A percentile compares a stretch with the other conserved stretches of the same genome.
These are phyloP conservation scores for Drosophila guanche DNA, from an alignment of 1,140 invertebrate genomes.

Conservation along the genomic window DNA sequence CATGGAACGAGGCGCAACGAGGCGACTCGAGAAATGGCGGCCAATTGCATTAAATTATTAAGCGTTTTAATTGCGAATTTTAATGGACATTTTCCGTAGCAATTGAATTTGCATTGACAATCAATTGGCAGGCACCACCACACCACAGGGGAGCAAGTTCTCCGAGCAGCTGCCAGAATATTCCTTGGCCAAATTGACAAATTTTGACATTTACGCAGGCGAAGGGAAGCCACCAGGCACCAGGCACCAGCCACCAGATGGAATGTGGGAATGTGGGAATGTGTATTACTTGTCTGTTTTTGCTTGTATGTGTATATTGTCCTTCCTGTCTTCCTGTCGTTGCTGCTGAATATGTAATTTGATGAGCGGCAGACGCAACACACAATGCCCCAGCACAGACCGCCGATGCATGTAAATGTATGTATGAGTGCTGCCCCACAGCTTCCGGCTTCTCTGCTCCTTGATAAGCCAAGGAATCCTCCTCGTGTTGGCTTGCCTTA, in stretches of 20 bases:
- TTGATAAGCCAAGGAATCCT: conserved; percentile 73
- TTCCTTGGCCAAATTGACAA: conserved; percentile 10
- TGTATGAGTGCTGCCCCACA: conserved; percentile 76
- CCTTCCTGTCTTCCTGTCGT: conserved; percentile 13
- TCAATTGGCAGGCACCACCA: conserved; percentile 6
- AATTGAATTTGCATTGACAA: conserved; percentile 59
- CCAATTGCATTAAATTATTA: conserved; percentile 78
- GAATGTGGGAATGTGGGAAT: conserved; percentile 24
- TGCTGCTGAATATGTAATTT: conserved; percentile 72
- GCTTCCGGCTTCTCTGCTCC: conserved; percentile 70
- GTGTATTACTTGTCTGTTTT: conserved; percentile 32
- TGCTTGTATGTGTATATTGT: conserved; percentile 4
- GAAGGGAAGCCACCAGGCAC: not conserved
- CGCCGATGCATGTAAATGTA: conserved; percentile 68
- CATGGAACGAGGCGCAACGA: not conserved
- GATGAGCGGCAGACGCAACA: conserved; percentile 58
- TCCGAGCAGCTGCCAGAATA: too few species aligned
- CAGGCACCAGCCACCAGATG: too few species aligned
- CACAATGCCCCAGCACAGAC: conserved; percentile 46
- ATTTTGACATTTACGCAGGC: conserved; percentile 13
- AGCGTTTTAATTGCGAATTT: conserved; percentile 73
- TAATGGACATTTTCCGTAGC: conserved; percentile 66
- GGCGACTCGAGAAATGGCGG: conserved; percentile 59
- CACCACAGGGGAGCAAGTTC: not conserved
- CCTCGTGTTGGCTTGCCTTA: conserved; percentile 72